Evolutionary conservation across 1,140 invertebrate genomes (phyloP), one percentile per base, ranked within the genome.

Genomic region (Platyscapa corneri): DNA sequence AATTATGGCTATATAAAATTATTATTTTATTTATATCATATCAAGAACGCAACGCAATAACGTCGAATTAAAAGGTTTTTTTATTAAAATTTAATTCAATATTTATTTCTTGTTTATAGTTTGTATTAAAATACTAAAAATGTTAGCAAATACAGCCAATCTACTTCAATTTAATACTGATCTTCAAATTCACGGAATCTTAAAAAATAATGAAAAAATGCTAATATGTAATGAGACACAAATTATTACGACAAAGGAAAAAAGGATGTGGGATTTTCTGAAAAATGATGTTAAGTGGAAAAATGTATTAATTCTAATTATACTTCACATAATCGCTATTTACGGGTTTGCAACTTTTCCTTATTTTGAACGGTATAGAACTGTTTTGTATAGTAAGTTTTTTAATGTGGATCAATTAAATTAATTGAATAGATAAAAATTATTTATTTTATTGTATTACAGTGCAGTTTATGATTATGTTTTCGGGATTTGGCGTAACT

Each of bases 401-500:
- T 34, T n/a, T n/a, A n/a, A n/a, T n/a, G n/a, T n/a, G n/a, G n/a
- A n/a, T n/a, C n/a, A n/a, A n/a, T n/a, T n/a, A n/a, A n/a, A n/a
- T n/a, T n/a, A n/a, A n/a, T n/a, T n/a, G n/a, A n/a, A n/a, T n/a
- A n/a, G n/a, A n/a, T n/a, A n/a, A n/a, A n/a, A n/a, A n/a, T n/a
- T n/a, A n/a, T n/a, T n/a, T n/a, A n/a, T n/a, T 56, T 79, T 64
- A 27, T 75, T 72, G 46, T 42, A 14, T 30, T 76, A 5, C 67
- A 72, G 67, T 27, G 34, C 37, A 39, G 14, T 72, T 72, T 72
- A 72, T 72, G 67, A 72, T 72, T 3, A 39, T 75, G 0, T 75
- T 46, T 49, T 42, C 95, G 23, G 74, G 94, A 65, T 95, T 96
- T 84, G 96, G 96, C 23, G 94, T 98, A 16, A 98, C 97, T 1